phyloP scores from a whole-genome alignment of 2,113 vertebrate genomes.

The Antechinus flavipes region DNA sequence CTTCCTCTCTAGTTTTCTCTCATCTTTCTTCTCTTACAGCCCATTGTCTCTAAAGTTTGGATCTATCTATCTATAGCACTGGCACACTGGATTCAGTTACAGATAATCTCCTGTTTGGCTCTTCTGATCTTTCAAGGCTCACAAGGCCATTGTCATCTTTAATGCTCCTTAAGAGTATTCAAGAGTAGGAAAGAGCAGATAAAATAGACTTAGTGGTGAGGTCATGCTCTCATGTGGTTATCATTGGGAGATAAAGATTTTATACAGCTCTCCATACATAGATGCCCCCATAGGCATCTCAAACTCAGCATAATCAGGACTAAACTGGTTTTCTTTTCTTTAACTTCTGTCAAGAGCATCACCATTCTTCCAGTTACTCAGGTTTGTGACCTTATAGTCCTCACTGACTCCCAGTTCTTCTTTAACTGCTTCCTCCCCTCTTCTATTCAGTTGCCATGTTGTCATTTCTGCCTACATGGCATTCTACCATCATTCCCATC shows the following conservation, averaged over 20 bases:
- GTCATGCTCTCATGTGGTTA: neutral
- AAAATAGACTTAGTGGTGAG: neutral
- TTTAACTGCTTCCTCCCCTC: neutral
- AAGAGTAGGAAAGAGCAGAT: neutral
- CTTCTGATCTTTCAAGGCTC: neutral
- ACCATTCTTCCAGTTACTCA: neutral
- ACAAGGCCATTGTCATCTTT: neutral
- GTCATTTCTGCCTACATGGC: neutral
- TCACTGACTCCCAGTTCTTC: neutral
- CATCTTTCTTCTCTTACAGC: neutral
- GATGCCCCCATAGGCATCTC: neutral
- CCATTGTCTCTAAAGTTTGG: neutral
- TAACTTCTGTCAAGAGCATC: neutral
- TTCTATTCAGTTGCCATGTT: neutral
- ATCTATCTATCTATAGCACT: neutral
- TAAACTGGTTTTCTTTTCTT: neutral
- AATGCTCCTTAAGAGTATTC: neutral
- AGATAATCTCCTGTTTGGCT: neutral
- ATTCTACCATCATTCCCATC: neutral
- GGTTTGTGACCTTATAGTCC: neutral
- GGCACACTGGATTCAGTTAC: neutral
- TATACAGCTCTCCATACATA: neutral
- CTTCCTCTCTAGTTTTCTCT: neutral
- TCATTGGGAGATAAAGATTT: neutral
- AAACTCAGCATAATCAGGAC: neutral